These are phyloP conservation scores for Ctena decussata DNA, from an alignment of 2,888 invertebrate genomes.

Conservation along the genomic window DNA sequence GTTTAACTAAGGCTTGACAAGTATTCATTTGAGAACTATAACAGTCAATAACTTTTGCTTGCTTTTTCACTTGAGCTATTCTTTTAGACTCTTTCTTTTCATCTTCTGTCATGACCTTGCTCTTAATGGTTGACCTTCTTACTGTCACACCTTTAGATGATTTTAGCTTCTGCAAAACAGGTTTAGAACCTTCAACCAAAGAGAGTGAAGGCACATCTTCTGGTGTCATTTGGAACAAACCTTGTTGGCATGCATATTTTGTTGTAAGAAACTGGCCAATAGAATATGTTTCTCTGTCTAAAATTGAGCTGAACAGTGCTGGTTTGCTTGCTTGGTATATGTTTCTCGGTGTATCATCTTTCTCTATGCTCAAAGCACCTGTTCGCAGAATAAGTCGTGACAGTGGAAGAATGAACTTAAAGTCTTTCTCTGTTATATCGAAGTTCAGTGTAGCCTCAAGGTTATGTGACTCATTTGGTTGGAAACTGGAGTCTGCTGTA, in stretches of 20 bases:
- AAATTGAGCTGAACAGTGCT: not conserved
- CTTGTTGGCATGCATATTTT: constrained; percentile 26
- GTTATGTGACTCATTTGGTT: not conserved
- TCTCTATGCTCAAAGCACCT: constrained; percentile 14
- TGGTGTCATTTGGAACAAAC: not conserved
- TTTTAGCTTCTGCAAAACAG: constrained; percentile 13
- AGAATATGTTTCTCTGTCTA: constrained; percentile 30
- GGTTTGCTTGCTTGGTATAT: constrained; percentile 12
- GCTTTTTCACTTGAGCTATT: not conserved
- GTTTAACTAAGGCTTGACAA: constrained; percentile 37
- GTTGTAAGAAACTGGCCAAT: constrained; percentile 13
- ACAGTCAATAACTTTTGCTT: constrained; percentile 21
- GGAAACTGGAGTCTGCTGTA: not conserved
- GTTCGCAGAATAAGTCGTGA: constrained; percentile 26
- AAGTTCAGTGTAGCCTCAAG: not conserved
- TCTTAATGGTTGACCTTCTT: not conserved
- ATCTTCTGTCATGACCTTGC: not conserved
- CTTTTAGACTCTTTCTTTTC: constrained; percentile 35
- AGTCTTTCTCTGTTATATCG: constrained; percentile 19
- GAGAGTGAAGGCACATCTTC: constrained; percentile 14
- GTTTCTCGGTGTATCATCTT: constrained; percentile 13
- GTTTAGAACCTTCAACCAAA: constrained; percentile 13
- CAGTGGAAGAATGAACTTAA: constrained; percentile 27
- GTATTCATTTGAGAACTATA: constrained; percentile 37
- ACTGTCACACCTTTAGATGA: constrained; percentile 26